phyloP scores from a whole-genome alignment of 2,113 vertebrate species.

The Riparia riparia region DNA sequence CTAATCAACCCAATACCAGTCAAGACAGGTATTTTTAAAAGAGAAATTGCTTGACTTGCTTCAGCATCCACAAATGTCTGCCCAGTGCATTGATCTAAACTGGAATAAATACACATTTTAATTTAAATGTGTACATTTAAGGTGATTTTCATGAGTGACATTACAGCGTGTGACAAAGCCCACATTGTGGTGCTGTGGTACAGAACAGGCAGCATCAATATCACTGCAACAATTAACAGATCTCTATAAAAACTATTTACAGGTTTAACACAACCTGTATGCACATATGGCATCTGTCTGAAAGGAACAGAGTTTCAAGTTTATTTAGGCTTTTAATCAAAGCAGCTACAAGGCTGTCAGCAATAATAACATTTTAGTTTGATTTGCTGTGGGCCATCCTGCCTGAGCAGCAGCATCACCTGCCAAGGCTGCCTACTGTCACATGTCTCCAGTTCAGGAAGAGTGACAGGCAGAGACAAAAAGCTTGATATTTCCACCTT shows the following conservation, averaged over 20 bases:
- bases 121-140: not conserved
- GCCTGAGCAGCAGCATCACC: not conserved
- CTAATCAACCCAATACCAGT: not conserved
- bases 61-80: not conserved
- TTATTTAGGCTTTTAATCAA: not conserved
- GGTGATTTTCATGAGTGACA: not conserved
- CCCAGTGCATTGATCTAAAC: not conserved
- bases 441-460: not conserved
- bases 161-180: not conserved
- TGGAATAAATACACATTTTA: not conserved
- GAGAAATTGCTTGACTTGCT: not conserved
- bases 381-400: not conserved
- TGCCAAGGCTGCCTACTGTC: not conserved
- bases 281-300: not conserved
- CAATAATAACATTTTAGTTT: not conserved
- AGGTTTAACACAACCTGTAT: not conserved
- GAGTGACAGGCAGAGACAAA: not conserved
- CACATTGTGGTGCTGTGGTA: not conserved
- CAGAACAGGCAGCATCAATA: not conserved
- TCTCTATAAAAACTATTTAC: not conserved
- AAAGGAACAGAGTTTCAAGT: not conserved
- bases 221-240: not conserved
- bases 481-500: not conserved
- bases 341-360: not conserved
- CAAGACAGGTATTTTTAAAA: not conserved